Conservation (phyloP, 1,140 invertebrate genomes). For the Lepidurus packardi region DNA sequence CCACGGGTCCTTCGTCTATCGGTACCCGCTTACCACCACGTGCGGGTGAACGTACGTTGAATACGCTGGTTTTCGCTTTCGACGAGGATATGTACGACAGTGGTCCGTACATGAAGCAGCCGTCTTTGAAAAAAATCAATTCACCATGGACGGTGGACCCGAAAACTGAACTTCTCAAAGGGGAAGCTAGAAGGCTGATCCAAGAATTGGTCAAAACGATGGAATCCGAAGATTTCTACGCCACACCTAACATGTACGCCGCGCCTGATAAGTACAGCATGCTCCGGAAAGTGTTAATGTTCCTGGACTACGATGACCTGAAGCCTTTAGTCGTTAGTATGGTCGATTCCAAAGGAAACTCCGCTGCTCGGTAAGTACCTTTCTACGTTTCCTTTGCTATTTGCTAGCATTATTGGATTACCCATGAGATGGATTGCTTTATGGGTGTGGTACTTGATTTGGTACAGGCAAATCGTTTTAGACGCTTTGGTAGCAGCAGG, state of each 20-base stretch:
- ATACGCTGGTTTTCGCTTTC: constrained; percentile 32
- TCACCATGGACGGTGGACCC: constrained; percentile 15
- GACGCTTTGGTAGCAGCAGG: constrained; percentile 32
- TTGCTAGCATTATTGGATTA: neutral
- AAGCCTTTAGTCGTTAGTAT: constrained; percentile 24
- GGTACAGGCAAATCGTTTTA: constrained; percentile 33
- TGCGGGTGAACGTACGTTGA: constrained; percentile 21
- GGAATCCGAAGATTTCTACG: constrained; percentile 35
- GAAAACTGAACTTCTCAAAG: constrained; percentile 24
- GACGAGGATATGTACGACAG: constrained; percentile 30
- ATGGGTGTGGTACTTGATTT: neutral
- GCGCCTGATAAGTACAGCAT: constrained; percentile 32
- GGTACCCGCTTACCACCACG: neutral
- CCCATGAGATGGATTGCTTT: no score
- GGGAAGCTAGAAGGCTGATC: constrained; percentile 28
- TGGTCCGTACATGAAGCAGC: constrained; percentile 30
- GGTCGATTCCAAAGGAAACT: constrained; percentile 26
- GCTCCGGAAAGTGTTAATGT: constrained; percentile 29
- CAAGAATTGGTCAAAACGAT: constrained; percentile 32
- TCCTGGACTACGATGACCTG: constrained; percentile 32
- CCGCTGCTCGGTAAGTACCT: constrained; percentile 30
- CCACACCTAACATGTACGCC: constrained; percentile 23
- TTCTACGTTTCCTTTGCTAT: neutral
- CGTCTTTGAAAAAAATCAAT: constrained; percentile 25
- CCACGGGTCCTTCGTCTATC: constrained; percentile 22